Percentiles rank a stretch among this genome's conserved stretches.
phyloP scores from a whole-genome alignment of 2,113 vertebrate species.

The Calidris pugnax region DNA sequence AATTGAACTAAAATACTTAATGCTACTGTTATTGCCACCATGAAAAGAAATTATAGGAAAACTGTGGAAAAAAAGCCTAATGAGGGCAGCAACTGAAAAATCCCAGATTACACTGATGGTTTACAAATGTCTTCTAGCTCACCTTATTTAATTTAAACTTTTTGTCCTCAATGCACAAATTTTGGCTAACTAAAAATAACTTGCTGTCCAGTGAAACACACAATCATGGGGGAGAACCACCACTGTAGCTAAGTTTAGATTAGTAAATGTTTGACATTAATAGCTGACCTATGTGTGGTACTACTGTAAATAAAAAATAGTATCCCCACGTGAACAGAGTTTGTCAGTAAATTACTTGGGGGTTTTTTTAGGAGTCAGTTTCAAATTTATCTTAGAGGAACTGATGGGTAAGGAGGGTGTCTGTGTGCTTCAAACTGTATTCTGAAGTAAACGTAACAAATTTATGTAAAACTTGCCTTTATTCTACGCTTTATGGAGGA shows the following conservation, averaged over 20 bases:
- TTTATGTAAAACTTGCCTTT: background rate
- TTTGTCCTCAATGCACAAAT: background rate
- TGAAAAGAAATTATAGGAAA: background rate
- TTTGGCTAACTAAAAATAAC: background rate
- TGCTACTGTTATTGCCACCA: background rate
- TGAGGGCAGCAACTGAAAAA: background rate
- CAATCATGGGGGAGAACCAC: background rate
- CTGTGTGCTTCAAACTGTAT: background rate
- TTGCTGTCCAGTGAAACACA: background rate
- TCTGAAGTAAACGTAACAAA: background rate
- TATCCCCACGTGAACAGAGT: background rate
- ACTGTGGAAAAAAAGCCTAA: background rate
- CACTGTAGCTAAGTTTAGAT: background rate
- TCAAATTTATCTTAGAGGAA: background rate
- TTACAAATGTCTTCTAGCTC: background rate
- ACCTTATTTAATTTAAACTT: background rate
- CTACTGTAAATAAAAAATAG: constrained; percentile 70
- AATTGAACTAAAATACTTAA: background rate
- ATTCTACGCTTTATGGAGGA: background rate
- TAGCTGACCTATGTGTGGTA: constrained; percentile 29
- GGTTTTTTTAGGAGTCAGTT: background rate
- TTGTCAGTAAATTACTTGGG: constrained; percentile 28
- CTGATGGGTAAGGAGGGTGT: background rate
- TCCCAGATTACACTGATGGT: background rate
- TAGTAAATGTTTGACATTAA: background rate